Evolutionary conservation across 2,797 vertebrate genomes (phyloP).

Genomic region (Lophius americanus): DNA sequence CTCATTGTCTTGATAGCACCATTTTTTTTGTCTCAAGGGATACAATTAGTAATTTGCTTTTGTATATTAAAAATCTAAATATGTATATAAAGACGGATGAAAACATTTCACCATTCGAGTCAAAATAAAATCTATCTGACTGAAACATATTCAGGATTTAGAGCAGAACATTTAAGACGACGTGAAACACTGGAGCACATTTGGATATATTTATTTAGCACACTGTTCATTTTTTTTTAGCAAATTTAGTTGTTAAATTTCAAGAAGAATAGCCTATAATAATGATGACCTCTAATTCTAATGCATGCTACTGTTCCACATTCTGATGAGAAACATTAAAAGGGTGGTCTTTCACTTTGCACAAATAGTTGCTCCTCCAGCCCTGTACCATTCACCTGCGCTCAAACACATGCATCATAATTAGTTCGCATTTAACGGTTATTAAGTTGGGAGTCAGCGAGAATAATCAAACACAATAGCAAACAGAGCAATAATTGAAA

Average conservation of each 20-base stretch:
- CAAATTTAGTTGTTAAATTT: neutral
- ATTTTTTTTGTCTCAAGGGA: neutral
- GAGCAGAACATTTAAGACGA: neutral
- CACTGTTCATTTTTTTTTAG: neutral
- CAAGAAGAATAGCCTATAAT: neutral
- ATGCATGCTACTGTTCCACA: neutral
- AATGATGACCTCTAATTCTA: neutral
- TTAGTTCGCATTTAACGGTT: neutral
- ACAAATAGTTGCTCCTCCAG: slow-evolving; percentile 12
- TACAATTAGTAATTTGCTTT: neutral
- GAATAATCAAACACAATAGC: neutral
- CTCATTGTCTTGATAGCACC: neutral
- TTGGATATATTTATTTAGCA: neutral
- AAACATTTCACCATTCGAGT: too few species aligned
- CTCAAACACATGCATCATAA: slow-evolving; percentile 11
- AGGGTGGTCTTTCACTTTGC: neutral
- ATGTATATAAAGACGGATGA: too few species aligned
- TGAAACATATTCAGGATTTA: neutral
- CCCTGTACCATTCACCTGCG: neutral
- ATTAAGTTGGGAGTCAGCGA: neutral
- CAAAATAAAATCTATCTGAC: too few species aligned
- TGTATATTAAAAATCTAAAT: neutral
- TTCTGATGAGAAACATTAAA: neutral
- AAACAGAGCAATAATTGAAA: neutral
- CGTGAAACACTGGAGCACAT: neutral